Conservation (phyloP, 2,797 vertebrate genomes). For the Glossophaga mutica region DNA sequence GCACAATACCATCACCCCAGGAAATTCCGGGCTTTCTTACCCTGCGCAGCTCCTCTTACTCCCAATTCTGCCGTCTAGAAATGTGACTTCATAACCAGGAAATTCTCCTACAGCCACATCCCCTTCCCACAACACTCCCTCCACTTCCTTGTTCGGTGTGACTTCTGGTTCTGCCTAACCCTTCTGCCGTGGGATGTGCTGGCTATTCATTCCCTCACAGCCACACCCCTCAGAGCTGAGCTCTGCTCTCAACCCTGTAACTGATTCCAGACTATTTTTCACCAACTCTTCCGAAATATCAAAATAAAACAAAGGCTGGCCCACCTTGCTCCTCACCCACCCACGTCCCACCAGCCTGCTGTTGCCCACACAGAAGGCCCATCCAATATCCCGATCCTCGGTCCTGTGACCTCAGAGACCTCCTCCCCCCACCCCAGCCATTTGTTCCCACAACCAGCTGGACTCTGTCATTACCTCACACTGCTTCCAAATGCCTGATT, state of each 20-base stretch:
- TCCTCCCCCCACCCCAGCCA: neutral
- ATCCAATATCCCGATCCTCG: neutral
- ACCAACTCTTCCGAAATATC: neutral
- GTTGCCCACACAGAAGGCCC: rapidly evolving
- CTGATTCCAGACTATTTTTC: neutral
- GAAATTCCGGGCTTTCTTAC: neutral
- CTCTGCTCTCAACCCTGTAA: neutral
- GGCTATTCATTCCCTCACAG: neutral
- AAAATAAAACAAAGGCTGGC: neutral
- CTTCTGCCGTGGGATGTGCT: too few relatives aligned
- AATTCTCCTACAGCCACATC: neutral
- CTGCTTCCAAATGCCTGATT: neutral
- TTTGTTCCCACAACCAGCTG: neutral
- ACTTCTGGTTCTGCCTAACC: neutral
- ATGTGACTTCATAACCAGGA: neutral
- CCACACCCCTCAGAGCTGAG: neutral
- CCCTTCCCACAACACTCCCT: neutral
- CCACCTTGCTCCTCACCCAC: neutral
- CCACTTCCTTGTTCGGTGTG: neutral
- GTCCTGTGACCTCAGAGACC: neutral
- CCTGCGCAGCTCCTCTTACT: neutral
- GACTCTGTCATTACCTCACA: neutral
- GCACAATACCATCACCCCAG: neutral
- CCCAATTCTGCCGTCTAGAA: neutral
- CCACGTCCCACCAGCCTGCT: neutral